Conservation (phyloP, 2,888 invertebrate species). For the Chymomyza amoena region DNA sequence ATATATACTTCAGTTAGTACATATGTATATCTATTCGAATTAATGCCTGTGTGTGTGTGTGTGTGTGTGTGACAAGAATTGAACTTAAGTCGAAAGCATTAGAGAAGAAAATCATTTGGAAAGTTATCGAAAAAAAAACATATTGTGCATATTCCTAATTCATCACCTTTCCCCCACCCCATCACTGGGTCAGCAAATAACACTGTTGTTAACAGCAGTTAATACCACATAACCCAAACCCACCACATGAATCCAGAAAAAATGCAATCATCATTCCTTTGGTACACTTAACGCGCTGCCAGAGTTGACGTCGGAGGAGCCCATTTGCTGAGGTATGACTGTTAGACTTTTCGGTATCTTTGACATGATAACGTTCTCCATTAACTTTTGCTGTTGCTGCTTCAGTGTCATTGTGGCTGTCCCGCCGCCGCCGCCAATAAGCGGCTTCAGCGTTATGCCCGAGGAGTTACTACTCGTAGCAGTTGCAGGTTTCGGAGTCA, state of each 20-base stretch:
- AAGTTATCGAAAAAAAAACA: no score
- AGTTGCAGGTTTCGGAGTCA: slow-evolving; percentile 69
- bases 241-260: neutral
- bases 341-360: slow-evolving; percentile 90
- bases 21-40: no score
- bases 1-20: no score
- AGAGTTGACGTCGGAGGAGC: slow-evolving; percentile 17
- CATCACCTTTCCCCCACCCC: no score
- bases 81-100: neutral
- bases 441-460: slow-evolving; percentile 38
- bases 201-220: no score
- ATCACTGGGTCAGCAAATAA: neutral
- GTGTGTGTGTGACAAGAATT: no score
- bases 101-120: no score
- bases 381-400: slow-evolving; percentile 69
- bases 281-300: slow-evolving; percentile 8
- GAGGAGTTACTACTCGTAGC: slow-evolving; percentile 36
- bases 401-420: slow-evolving; percentile 45
- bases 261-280: slow-evolving; percentile 26
- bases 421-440: slow-evolving; percentile 40
- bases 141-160: neutral
- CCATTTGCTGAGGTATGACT: slow-evolving; percentile 85
- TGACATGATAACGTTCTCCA: slow-evolving; percentile 81
- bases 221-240: neutral
- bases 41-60: no score